Percentiles rank a stretch among this genome's conserved stretches.
phyloP scores from a whole-genome alignment of 2,797 vertebrate genomes.

The Halcyon smyrnensis region DNA sequence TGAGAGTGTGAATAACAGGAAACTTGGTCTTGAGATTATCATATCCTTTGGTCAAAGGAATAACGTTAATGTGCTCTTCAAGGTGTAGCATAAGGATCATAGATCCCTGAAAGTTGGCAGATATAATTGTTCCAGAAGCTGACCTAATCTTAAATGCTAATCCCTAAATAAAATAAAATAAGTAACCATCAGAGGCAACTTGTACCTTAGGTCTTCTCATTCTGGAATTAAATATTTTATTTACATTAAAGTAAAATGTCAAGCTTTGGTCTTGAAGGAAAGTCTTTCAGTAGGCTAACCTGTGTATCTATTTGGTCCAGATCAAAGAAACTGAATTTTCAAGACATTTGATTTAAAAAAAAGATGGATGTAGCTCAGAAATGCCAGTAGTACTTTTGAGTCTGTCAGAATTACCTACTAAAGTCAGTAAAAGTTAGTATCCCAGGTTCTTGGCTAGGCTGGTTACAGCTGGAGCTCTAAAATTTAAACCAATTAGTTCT shows the following conservation, averaged over 20 bases:
- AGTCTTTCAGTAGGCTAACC: background rate
- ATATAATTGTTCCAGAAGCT: background rate
- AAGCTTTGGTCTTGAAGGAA: background rate
- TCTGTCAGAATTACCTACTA: background rate
- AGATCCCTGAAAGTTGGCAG: background rate
- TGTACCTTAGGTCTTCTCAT: background rate
- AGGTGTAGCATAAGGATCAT: background rate
- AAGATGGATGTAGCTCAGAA: background rate
- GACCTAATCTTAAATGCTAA: background rate
- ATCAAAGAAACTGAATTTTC: background rate
- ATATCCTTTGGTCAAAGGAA: background rate
- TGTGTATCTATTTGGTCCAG: background rate
- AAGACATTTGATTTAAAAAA: rapidly evolving
- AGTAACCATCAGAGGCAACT: background rate
- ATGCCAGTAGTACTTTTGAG: background rate
- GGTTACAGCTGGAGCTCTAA: background rate
- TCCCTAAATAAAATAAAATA: background rate
- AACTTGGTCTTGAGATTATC: background rate
- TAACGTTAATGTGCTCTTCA: background rate
- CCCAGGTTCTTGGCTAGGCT: background rate
- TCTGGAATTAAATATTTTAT: background rate
- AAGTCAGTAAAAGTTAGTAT: background rate
- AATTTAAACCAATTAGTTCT: background rate
- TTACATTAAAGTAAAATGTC: background rate
- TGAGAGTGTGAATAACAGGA: background rate